These are phyloP conservation scores for Hepsetus odoe DNA, from an alignment of 2,113 vertebrate genomes.

Conservation along the genomic window DNA sequence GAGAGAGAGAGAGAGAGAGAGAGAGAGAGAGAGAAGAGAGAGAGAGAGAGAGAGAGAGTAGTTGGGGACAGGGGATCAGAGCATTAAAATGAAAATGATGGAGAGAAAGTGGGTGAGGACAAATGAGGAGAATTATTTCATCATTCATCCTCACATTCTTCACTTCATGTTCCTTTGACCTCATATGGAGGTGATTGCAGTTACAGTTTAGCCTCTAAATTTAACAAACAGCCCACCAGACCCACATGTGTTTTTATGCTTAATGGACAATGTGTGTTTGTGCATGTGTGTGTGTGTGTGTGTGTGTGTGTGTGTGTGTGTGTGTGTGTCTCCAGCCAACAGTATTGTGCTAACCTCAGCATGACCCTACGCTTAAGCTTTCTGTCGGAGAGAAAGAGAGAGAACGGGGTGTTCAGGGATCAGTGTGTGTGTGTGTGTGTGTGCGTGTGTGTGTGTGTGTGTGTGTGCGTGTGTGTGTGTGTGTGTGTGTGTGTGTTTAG, in stretches of 20 bases:
- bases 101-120: constrained; percentile 29
- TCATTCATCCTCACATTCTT: constrained; percentile 18
- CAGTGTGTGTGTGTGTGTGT: constrained; percentile 28
- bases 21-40: not conserved
- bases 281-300: constrained; percentile 70
- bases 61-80: constrained; percentile 24
- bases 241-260: constrained; percentile 74
- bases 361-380: constrained; percentile 66
- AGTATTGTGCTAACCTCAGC: constrained; percentile 78
- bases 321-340: constrained; percentile 69
- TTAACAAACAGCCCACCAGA: constrained; percentile 60
- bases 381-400: constrained; percentile 39
- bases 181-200: constrained; percentile 22
- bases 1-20: constrained; percentile 60
- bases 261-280: constrained; percentile 76
- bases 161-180: constrained; percentile 8
- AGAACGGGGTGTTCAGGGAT: constrained; percentile 26
- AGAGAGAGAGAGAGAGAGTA: constrained; percentile 1
- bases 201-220: constrained; percentile 26
- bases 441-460: constrained; percentile 17
- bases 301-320: constrained; percentile 65
- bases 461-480: constrained; percentile 25
- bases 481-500: constrained; percentile 22
- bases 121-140: constrained; percentile 54
- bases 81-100: constrained; percentile 12